Conservation (phyloP, 2,888 invertebrate genomes). For the Chaetoderma sp. region DNA sequence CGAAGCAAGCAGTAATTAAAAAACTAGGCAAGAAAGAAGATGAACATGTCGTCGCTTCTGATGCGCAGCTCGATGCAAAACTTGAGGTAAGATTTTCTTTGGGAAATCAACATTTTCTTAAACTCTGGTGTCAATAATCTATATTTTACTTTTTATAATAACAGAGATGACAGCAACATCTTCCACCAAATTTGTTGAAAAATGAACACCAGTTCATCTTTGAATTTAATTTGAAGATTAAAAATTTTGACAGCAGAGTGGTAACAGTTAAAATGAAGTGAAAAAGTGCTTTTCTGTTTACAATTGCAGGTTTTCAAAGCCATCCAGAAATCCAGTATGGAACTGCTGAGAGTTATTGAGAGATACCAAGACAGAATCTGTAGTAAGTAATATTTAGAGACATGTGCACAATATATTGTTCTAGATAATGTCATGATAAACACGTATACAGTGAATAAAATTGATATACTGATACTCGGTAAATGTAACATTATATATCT, state of each 20-base stretch:
- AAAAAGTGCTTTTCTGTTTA: slow-evolving; percentile 10
- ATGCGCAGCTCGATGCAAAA: slow-evolving; percentile 96
- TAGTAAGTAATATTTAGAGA: too few relatives aligned
- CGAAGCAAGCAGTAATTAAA: slow-evolving; percentile 92
- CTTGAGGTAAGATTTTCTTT: slow-evolving; percentile 78
- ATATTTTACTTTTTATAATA: neutral
- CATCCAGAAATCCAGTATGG: slow-evolving; percentile 89
- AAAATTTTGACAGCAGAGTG: too few relatives aligned
- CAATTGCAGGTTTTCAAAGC: slow-evolving; percentile 71
- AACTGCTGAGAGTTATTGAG: slow-evolving; percentile 89
- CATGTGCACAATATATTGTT: too few relatives aligned
- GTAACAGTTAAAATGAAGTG: too few relatives aligned
- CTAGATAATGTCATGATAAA: too few relatives aligned
- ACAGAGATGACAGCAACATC: neutral
- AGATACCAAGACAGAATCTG: slow-evolving; percentile 93
- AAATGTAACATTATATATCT: too few relatives aligned
- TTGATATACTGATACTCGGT: neutral
- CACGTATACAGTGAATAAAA: too few relatives aligned
- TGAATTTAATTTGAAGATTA: too few relatives aligned
- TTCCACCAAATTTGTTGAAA: too few relatives aligned
- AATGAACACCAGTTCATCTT: too few relatives aligned
- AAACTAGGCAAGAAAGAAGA: slow-evolving; percentile 98
- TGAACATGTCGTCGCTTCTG: slow-evolving; percentile 94
- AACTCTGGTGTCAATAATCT: too few relatives aligned
- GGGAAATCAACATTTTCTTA: neutral